A percentile compares a stretch with the other conserved stretches of the same genome.
Conservation (phyloP, 2,888 invertebrate genomes). For the Eurois occulta region DNA sequence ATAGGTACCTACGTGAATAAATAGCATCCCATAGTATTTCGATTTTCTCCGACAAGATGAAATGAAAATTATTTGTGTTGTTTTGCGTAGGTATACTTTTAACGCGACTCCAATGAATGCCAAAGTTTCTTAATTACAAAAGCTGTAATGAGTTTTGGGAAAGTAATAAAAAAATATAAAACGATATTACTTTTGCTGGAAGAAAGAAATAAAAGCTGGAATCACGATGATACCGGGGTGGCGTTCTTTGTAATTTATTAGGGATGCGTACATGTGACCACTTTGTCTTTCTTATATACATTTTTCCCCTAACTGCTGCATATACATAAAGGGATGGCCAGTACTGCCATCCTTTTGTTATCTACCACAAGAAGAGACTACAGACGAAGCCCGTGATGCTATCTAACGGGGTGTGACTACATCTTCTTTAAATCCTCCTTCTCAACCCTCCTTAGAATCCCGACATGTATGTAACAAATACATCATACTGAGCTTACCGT, state of each 20-base stretch:
- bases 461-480: background rate
- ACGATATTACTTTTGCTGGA: conserved; percentile 43
- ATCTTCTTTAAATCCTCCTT: background rate
- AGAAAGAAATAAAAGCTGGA: conserved; percentile 39
- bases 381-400: background rate
- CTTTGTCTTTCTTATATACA: conserved; percentile 11
- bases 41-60: conserved; percentile 15
- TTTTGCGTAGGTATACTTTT: conserved; percentile 29
- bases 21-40: background rate
- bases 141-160: conserved; percentile 66
- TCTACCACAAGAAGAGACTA: background rate
- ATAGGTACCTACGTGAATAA: background rate
- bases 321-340: background rate
- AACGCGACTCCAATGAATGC: conserved; percentile 48
- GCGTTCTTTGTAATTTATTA: conserved; percentile 36
- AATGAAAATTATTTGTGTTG: conserved; percentile 35
- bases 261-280: conserved; percentile 11
- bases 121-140: conserved; percentile 70
- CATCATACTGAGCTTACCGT: background rate
- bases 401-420: background rate
- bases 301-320: conserved; percentile 8
- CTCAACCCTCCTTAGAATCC: background rate
- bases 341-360: background rate
- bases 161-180: conserved; percentile 65
- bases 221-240: conserved; percentile 24